Percentiles rank a stretch among this genome's conserved stretches.
phyloP scores from a whole-genome alignment of 2,113 vertebrate species.

The Microtus montanus region DNA sequence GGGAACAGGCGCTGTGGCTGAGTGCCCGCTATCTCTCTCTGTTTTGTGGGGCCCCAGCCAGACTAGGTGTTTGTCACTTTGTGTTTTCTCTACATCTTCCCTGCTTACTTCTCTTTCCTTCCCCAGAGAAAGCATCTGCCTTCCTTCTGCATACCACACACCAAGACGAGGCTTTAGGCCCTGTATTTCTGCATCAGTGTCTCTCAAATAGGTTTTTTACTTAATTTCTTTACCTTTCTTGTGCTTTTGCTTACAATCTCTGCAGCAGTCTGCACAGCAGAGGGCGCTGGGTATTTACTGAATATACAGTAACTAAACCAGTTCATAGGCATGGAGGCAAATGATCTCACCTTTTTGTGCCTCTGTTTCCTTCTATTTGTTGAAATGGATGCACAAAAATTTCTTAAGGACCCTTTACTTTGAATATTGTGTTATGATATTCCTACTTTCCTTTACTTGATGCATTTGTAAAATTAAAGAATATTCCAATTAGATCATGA shows the following conservation, averaged over 20 bases:
- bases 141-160: not conserved
- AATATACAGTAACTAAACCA: not conserved
- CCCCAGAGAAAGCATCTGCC: not conserved
- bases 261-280: constrained; percentile 17
- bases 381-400: not conserved
- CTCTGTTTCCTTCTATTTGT: not conserved
- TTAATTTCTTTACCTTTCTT: not conserved
- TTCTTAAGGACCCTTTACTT: not conserved
- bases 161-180: not conserved
- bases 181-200: not conserved
- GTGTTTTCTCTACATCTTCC: not conserved
- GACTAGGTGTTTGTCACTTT: not conserved
- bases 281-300: constrained; percentile 21
- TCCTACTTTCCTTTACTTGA: constrained; percentile 29
- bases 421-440: constrained; percentile 42
- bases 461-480: constrained; percentile 28
- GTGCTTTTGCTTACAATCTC: not conserved
- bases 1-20: not conserved
- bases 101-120: not conserved
- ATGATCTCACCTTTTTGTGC: not conserved
- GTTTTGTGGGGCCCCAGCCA: not conserved
- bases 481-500: no score
- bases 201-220: not conserved
- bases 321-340: not conserved
- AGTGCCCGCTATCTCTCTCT: not conserved